phyloP scores from a whole-genome alignment of 1,140 invertebrate species.

The Drosophila leontia region DNA sequence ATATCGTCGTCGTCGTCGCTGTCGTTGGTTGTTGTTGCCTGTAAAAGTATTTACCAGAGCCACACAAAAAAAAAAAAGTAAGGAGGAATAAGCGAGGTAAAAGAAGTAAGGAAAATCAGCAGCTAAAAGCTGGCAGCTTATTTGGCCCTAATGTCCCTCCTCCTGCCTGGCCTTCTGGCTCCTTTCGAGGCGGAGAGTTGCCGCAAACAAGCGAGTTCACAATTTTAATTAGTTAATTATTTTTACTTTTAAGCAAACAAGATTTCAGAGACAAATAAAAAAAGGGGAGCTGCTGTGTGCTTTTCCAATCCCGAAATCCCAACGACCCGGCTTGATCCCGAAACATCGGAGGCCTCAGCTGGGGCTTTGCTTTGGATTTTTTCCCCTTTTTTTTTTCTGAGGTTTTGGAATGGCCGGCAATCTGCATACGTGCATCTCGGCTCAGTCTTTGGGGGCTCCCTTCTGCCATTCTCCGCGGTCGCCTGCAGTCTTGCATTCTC shows the following conservation, averaged over 20 bases:
- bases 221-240: constrained; percentile 84
- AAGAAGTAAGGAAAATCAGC: constrained; percentile 8
- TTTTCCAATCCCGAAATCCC: constrained; percentile 40
- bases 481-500: constrained; percentile 36
- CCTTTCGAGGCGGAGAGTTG: constrained; percentile 1
- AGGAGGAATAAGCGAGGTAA: background rate
- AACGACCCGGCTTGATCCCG: constrained; percentile 56
- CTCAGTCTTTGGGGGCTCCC: constrained; percentile 56
- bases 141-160: constrained; percentile 73
- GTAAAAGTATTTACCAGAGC: constrained; percentile 51
- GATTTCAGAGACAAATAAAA: constrained; percentile 81
- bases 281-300: constrained; percentile 31
- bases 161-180: background rate
- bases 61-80: constrained; percentile 14
- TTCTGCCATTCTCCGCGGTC: constrained; percentile 45
- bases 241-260: constrained; percentile 84
- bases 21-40: constrained; percentile 14
- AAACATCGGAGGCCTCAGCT: constrained; percentile 52
- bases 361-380: constrained; percentile 38
- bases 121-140: constrained; percentile 74
- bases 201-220: constrained; percentile 67
- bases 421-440: constrained; percentile 83
- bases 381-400: constrained; percentile 6
- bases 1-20: constrained; percentile 63
- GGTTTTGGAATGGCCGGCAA: constrained; percentile 66